These are phyloP conservation scores for Diadophis punctatus DNA, from an alignment of 2,113 vertebrate species.

Conservation along the genomic window DNA sequence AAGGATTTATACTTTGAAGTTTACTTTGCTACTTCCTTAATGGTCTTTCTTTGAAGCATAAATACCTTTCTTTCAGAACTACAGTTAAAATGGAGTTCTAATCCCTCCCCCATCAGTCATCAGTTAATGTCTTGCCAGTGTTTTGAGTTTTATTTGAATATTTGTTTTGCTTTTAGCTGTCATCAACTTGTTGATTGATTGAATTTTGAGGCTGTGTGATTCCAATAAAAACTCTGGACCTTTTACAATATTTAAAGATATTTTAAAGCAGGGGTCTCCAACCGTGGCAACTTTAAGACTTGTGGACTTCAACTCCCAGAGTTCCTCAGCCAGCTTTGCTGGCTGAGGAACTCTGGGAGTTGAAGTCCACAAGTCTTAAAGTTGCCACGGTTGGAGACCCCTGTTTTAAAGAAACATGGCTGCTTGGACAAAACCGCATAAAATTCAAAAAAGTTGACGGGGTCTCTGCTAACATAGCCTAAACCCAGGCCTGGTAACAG, in stretches of 20 bases:
- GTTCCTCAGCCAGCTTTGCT: too few species aligned
- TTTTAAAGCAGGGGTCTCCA: not conserved
- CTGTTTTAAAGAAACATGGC: not conserved
- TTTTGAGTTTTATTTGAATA: not conserved
- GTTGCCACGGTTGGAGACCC: too few species aligned
- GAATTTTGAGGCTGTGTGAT: not conserved
- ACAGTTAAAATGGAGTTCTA: not conserved
- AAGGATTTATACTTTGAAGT: not conserved
- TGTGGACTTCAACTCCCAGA: too few species aligned
- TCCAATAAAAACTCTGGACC: not conserved
- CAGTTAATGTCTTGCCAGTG: not conserved
- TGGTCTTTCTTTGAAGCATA: not conserved
- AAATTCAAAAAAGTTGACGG: not conserved
- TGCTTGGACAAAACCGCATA: not conserved
- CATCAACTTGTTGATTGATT: not conserved
- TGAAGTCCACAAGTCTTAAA: too few species aligned
- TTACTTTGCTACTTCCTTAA: not conserved
- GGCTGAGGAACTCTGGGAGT: too few species aligned
- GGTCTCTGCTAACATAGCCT: not conserved
- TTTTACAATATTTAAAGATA: not conserved
- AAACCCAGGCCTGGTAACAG: not conserved
- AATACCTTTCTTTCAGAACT: not conserved
- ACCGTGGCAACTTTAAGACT: too few species aligned
- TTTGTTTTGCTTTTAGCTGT: not conserved
- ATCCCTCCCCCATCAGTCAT: not conserved